Evolutionary conservation across 2,888 invertebrate genomes (phyloP).

Genomic region (Sepiola atlantica): DNA sequence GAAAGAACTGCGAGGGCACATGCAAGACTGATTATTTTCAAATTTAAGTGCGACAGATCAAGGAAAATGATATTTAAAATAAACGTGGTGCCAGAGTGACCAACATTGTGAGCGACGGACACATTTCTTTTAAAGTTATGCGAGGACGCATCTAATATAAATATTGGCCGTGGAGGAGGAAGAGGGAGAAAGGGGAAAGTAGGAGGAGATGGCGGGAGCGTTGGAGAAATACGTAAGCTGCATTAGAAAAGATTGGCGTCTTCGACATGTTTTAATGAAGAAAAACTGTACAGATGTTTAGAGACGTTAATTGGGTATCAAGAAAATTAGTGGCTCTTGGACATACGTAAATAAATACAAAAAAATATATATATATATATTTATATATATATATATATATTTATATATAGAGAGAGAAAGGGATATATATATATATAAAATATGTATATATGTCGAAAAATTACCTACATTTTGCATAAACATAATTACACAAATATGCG

Average conservation of each 20-base stretch:
- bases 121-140: too few species aligned
- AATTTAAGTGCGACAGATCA: too few species aligned
- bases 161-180: not conserved
- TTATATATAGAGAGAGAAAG: too few species aligned
- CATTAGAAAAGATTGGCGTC: not conserved
- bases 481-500: not conserved
- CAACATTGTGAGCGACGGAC: too few species aligned
- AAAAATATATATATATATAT: not conserved
- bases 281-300: conserved; percentile 22
- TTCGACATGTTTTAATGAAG: not conserved
- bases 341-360: not conserved
- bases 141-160: not conserved
- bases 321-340: conserved; percentile 15
- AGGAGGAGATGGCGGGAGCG: not conserved
- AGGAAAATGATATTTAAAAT: too few species aligned
- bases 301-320: not conserved
- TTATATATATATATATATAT: too few species aligned
- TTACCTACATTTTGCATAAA: not conserved
- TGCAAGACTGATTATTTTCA: too few species aligned
- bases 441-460: not conserved
- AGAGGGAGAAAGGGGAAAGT: not conserved
- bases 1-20: too few species aligned
- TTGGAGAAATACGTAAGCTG: not conserved
- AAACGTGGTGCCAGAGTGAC: too few species aligned
- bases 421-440: too few species aligned